Conservation (phyloP, 30 jellyfish, hydroid and myxozoan genomes). For the Chrysaora quinquecirrha region DNA sequence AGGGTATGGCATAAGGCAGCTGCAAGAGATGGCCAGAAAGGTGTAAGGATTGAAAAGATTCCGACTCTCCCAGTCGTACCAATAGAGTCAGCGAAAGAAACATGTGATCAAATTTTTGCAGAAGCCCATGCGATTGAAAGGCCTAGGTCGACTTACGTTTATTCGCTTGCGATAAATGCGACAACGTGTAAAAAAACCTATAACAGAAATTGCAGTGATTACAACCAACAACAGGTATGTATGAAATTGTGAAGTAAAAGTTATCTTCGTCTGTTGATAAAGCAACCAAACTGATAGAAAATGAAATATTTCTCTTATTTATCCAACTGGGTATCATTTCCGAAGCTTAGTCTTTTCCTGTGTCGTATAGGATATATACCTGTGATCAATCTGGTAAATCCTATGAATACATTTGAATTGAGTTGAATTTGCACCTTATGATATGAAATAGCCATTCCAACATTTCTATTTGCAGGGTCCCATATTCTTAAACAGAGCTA, state of each 20-base stretch:
- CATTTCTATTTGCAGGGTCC: too few species aligned
- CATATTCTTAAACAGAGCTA: too few species aligned
- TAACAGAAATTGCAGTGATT: background rate
- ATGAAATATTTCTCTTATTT: background rate
- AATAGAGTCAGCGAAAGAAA: background rate
- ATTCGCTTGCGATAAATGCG: slow-evolving; percentile 16
- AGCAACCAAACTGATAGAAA: background rate
- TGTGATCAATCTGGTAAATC: background rate
- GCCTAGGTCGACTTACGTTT: slow-evolving; percentile 28
- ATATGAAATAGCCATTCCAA: background rate
- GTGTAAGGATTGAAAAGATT: background rate
- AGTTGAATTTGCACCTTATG: background rate
- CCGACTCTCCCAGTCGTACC: slow-evolving; percentile 13
- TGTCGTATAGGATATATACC: too few species aligned
- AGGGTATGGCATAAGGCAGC: slow-evolving; percentile 17
- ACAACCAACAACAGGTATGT: slow-evolving; percentile 13
- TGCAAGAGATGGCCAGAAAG: slow-evolving; percentile 2
- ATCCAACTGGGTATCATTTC: background rate
- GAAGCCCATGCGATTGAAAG: slow-evolving; percentile 19
- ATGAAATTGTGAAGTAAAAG: background rate
- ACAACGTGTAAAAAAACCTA: background rate
- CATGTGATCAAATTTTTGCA: slow-evolving; percentile 18
- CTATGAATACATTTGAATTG: background rate
- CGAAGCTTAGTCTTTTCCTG: background rate
- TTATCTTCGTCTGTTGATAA: background rate